These are phyloP conservation scores for Staurois parvus DNA, from an alignment of 2,797 vertebrate genomes.

Conservation along the genomic window DNA sequence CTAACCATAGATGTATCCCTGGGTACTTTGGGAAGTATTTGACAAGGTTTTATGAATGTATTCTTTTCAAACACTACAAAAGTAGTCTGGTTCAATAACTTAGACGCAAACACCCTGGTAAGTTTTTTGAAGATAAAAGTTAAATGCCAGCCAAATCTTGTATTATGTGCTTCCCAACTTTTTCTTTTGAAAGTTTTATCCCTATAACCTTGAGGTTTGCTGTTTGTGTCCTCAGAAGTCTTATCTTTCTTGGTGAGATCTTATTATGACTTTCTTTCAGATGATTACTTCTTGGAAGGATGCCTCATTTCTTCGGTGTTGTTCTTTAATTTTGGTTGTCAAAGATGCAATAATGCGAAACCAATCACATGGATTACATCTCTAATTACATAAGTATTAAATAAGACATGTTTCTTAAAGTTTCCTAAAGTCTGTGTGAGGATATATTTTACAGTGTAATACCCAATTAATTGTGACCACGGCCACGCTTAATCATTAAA, in stretches of 20 bases:
- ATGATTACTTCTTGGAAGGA: constrained; percentile 25
- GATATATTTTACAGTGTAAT: not conserved
- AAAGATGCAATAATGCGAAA: not conserved
- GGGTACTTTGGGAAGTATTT: constrained; percentile 63
- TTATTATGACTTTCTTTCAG: constrained; percentile 34
- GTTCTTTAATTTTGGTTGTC: not conserved
- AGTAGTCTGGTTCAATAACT: constrained; percentile 65
- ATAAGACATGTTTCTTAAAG: not conserved
- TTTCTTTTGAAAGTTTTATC: constrained; percentile 49
- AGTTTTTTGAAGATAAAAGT: constrained; percentile 61
- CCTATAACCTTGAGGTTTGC: constrained; percentile 56
- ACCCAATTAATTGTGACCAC: too few relatives aligned
- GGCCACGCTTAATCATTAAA: too few relatives aligned
- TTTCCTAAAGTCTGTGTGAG: not conserved
- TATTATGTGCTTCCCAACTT: constrained; percentile 57
- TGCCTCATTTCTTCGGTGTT: not conserved
- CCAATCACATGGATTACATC: not conserved
- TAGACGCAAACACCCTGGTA: constrained; percentile 59
- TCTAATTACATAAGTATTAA: not conserved
- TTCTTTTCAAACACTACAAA: constrained; percentile 51
- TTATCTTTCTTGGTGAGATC: constrained; percentile 28
- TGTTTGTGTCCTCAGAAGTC: constrained; percentile 21
- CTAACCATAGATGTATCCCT: constrained; percentile 65
- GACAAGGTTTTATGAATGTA: constrained; percentile 57
- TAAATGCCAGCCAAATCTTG: constrained; percentile 52